A percentile compares a stretch with the other conserved stretches of the same genome.
These are phyloP conservation scores for Gavia stellata DNA, from an alignment of 2,113 vertebrate genomes.

Conservation along the genomic window DNA sequence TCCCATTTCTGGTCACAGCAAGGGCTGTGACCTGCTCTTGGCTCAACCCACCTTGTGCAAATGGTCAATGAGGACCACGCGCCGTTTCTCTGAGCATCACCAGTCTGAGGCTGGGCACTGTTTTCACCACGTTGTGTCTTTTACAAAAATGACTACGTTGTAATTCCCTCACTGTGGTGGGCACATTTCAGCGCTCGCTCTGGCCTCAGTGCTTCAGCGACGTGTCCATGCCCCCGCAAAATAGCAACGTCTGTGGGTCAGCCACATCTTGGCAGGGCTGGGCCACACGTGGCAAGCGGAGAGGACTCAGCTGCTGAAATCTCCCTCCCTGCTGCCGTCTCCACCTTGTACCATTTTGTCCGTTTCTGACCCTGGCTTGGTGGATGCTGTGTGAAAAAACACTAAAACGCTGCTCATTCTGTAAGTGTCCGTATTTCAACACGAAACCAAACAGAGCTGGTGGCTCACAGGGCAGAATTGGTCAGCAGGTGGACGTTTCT, in stretches of 20 bases:
- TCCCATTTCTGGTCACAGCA: not conserved
- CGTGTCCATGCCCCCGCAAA: rapidly evolving
- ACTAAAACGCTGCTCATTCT: not conserved
- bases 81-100: not conserved
- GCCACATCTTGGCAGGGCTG: not conserved
- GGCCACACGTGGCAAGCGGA: not conserved
- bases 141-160: not conserved
- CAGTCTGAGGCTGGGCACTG: not conserved
- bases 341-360: not conserved
- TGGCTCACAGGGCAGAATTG: not conserved
- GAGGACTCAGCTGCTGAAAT: not conserved
- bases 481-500: not conserved
- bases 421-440: not conserved
- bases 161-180: not conserved
- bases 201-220: not conserved
- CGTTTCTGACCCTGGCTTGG: not conserved
- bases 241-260: rapidly evolving
- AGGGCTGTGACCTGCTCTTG: not conserved
- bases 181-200: not conserved
- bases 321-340: not conserved
- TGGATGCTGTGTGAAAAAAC: not conserved
- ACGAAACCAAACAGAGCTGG: not conserved
- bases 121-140: not conserved
- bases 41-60: not conserved
- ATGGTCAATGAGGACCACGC: rapidly evolving